Evolutionary conservation across 2,888 invertebrate genomes (phyloP), one percentile per base, ranked within the genome.

Genomic region (Drosophila nigritarsus): DNA sequence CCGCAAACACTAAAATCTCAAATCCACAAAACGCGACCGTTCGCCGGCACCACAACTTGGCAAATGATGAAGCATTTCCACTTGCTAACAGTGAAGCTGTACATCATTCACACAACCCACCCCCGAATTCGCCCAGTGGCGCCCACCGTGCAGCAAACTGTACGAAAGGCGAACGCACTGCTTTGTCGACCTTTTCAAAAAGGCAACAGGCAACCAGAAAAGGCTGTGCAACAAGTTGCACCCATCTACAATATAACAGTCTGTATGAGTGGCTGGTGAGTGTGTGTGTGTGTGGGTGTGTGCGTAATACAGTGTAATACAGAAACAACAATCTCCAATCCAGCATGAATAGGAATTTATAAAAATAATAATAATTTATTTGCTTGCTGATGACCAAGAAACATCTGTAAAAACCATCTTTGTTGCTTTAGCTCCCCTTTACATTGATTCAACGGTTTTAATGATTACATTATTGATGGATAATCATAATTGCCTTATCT

Each of bases 31-130:
- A 60, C 13, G 34, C 72, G 65, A 65, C 78, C 64, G 80, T 30
- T 80, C 76, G 34, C 48, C 40, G n/a, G 65, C 59, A 51, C 54
- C 58, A 36, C 80, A 53, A 71, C 38, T 75, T 60, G 67, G 34
- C 65, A 65, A 78, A 72, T 78, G 78, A 67, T 30, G 60, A 45
- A 59, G n/a, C 29, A 18, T 30, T 9, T 30, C 30, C 48, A 36
- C 13, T 30, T 50, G n/a, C 61, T 53, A 49, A 58, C 27, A 40
- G 36, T 48, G 34, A 58, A 24, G 53, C 70, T 62, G 75, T 49
- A 48, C 71, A 71, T 75, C 75, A 80, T 64, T 48, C 65, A 56
- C 65, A 56, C 59, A 61, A 29, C 32, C 38, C 20, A 38, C 9
- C 34, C 53, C 53, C n/a, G n/a, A n/a, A n/a, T 27, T 15, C 2